phyloP scores from a whole-genome alignment of 1,140 invertebrate species.

The Xylocopa sonorina region DNA sequence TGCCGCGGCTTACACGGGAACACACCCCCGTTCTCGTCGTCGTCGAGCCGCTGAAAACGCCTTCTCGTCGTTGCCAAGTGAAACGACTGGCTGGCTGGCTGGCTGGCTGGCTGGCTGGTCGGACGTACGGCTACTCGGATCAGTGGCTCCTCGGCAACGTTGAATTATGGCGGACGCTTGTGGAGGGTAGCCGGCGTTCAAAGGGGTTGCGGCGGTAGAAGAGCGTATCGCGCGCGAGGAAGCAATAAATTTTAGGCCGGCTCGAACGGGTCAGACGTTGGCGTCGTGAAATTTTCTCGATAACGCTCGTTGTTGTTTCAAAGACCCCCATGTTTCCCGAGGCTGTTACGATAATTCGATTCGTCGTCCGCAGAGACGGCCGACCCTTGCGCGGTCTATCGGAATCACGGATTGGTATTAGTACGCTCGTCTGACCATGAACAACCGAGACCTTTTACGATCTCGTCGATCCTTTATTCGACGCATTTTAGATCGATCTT shows the following conservation, averaged over 20 bases:
- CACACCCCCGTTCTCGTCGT: neutral
- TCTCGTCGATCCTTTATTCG: neutral
- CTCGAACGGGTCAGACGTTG: too few relatives aligned
- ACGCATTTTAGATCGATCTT: slow-evolving; percentile 11
- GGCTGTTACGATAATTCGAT: too few relatives aligned
- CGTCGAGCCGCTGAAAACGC: neutral
- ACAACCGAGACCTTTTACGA: neutral
- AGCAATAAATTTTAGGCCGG: too few relatives aligned
- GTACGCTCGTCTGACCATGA: neutral
- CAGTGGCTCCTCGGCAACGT: neutral
- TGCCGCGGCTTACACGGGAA: neutral
- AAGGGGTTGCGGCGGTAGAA: too few relatives aligned
- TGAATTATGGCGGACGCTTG: neutral
- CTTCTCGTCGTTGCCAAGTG: neutral
- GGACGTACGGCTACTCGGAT: neutral
- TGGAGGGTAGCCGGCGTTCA: too few relatives aligned
- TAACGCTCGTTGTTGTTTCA: too few relatives aligned
- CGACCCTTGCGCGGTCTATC: too few relatives aligned
- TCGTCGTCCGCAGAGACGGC: too few relatives aligned
- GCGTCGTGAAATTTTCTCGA: too few relatives aligned
- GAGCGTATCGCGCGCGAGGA: too few relatives aligned
- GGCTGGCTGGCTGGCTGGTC: neutral
- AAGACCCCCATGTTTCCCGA: too few relatives aligned
- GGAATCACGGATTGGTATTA: neutral
- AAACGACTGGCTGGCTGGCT: neutral